phyloP scores from a whole-genome alignment of 2,797 vertebrate species.

The Takifugu rubripes region DNA sequence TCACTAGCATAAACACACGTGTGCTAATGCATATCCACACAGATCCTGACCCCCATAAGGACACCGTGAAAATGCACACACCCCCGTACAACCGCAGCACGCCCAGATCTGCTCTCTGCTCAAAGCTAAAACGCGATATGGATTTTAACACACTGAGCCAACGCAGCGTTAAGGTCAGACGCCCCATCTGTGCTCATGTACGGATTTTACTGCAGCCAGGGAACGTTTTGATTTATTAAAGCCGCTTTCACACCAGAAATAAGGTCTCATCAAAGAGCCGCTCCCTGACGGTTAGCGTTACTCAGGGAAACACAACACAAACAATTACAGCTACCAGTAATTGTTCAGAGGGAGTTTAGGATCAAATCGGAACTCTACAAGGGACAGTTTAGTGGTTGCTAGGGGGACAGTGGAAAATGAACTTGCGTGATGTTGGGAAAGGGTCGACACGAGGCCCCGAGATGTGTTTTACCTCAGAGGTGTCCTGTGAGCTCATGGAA shows the following conservation, averaged over 20 bases:
- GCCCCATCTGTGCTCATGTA: constrained; percentile 22
- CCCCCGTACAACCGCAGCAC: constrained; percentile 27
- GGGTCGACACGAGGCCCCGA: constrained; percentile 27
- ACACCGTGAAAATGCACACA: constrained; percentile 18
- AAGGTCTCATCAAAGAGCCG: constrained; percentile 3
- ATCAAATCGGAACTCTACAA: constrained; percentile 8
- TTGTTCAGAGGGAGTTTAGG: neutral
- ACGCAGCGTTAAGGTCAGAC: constrained; percentile 14
- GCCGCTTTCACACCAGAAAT: constrained; percentile 28
- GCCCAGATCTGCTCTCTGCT: constrained; percentile 26
- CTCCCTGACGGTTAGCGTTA: constrained; percentile 1
- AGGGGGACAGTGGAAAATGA: constrained; percentile 16
- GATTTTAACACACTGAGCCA: constrained; percentile 41
- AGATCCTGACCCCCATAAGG: constrained; percentile 9
- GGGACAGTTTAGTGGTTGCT: constrained; percentile 15
- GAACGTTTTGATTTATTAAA: constrained; percentile 28
- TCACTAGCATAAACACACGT: neutral
- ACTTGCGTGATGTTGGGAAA: constrained; percentile 20
- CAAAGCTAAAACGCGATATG: constrained; percentile 47
- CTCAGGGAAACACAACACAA: constrained; percentile 3
- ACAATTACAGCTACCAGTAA: constrained; percentile 6
- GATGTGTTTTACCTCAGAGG: constrained; percentile 39
- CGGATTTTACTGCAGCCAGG: constrained; percentile 28
- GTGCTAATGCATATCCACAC: constrained; percentile 18
- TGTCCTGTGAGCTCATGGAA: constrained; percentile 68